Percentiles rank a stretch among this genome's conserved stretches.
Evolutionary conservation across 2,797 vertebrate species (phyloP).

Genomic region (Sciurus vulgaris): DNA sequence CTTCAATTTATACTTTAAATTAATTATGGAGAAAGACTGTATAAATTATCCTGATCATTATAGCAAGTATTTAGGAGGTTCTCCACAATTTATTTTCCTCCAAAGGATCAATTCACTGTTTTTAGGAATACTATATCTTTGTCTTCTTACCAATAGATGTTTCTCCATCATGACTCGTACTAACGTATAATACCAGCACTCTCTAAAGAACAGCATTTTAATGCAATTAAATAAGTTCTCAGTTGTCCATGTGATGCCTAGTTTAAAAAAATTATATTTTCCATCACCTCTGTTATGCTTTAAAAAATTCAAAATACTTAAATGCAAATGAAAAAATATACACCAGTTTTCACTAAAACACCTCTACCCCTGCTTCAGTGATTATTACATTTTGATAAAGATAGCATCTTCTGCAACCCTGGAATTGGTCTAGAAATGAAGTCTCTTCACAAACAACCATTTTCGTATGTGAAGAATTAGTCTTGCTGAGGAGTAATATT

Average conservation of each 20-base stretch:
- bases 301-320: background rate
- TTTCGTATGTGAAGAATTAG: background rate
- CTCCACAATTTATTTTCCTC: background rate
- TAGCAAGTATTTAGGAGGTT: constrained; percentile 1
- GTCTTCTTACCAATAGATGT: background rate
- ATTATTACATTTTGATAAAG: too few relatives aligned
- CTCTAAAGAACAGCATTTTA: background rate
- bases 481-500: background rate
- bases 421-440: background rate
- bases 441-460: background rate
- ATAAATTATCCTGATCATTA: background rate
- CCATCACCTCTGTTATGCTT: background rate
- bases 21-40: background rate
- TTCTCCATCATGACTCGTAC: background rate
- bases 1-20: background rate
- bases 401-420: background rate
- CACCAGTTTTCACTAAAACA: background rate
- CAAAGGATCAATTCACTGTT: background rate
- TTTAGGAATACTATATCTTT: background rate
- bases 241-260: background rate
- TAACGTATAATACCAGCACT: background rate
- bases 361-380: too few relatives aligned
- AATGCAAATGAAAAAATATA: background rate
- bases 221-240: background rate
- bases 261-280: background rate